Base-by-base conservation (phyloP, 2,113 vertebrate genomes). In the Loxodonta africana region DNA sequence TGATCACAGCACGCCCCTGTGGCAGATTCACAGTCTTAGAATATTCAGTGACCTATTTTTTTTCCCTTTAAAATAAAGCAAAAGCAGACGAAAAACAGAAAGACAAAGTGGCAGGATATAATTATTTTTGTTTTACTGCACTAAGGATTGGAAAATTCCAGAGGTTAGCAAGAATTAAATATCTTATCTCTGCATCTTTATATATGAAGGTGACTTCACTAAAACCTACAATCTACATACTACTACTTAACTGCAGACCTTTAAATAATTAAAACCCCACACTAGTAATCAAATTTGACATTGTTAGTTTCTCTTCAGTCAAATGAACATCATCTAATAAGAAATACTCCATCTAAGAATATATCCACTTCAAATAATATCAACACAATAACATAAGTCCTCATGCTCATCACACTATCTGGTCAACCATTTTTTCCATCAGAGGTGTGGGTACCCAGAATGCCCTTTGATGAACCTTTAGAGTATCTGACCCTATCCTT, bases 81-180 rank as follows among this genome's bases (percentile, higher is more conserved):
- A 89, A 83, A 78, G 33, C 1, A 21, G 3, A 51, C 37, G 26
- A 57, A 12, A 46, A 67, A 15, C 23, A 74, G 28, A 46, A 1
- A 28, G 80, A 3, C 6, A 78, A 4, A 83, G 90, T n/a, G 83
- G 9, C 73, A 88, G 28, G 26, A 69, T 33, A 69, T 25, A 69
- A 28, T 67, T 28, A 60, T 20, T 71, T 73, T 71, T 8, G 17
- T 82, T 93, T 85, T 21, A 41, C 37, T 82, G 4, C 33, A 73
- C 1, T 60, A 67, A 48, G 9, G 25, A 57, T 57, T 84, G 7
- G 77, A 77, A 83, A 60, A 80, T 57, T 80, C 8, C 5, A 46
- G 11, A 37, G 67, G 46, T 77, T 95, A 74, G 63, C 5, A 73
- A 83, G 77, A 2, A 73, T 73, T 28, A 83, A 93, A 90, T 20